A percentile compares a stretch with the other conserved stretches of the same genome.
These are phyloP conservation scores for Jaculus jaculus DNA, from an alignment of 2,113 vertebrate genomes.

Conservation along the genomic window DNA sequence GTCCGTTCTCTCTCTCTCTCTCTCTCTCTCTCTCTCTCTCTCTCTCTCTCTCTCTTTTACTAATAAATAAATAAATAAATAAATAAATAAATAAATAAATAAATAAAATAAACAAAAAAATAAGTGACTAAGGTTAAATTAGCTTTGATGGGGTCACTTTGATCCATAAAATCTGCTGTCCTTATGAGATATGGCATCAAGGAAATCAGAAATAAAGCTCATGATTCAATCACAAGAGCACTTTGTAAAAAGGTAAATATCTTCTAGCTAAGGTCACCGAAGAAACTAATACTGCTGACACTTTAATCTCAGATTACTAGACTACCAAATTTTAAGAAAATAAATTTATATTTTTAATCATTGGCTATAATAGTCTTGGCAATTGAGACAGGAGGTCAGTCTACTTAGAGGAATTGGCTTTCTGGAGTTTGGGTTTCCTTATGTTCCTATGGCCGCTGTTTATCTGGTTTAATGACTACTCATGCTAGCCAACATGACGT, in stretches of 20 bases:
- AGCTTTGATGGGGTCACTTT: neutral
- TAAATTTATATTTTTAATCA: neutral
- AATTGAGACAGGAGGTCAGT: neutral
- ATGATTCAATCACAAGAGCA: neutral
- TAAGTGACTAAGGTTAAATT: neutral
- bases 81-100: no score
- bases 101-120: no score
- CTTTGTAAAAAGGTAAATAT: neutral
- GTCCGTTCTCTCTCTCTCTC: no score
- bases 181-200: neutral
- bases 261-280: neutral
- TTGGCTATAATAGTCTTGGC: no score
- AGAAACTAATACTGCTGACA: neutral
- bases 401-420: neutral
- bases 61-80: no score
- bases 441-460: neutral
- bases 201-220: neutral
- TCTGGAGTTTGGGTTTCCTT: slow-evolving; percentile 35
- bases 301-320: neutral
- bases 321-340: neutral
- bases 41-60: no score
- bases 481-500: neutral
- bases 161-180: neutral
- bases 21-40: no score
- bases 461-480: neutral